phyloP scores from a whole-genome alignment of 2,113 vertebrate genomes.

The Reinhardtius hippoglossoides region DNA sequence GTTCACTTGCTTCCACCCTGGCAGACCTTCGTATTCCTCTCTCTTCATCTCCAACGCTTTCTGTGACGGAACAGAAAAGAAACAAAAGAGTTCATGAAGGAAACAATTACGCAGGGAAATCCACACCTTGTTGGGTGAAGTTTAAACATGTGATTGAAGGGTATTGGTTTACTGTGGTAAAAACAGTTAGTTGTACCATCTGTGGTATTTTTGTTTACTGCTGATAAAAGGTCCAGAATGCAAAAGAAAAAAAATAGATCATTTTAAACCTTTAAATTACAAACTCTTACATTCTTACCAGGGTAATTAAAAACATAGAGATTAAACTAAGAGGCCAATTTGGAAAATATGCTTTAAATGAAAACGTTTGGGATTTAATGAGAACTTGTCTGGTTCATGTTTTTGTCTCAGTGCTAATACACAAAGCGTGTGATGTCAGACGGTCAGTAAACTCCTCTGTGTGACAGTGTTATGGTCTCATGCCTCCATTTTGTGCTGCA shows the following conservation, averaged over 20 bases:
- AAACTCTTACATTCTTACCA: background rate
- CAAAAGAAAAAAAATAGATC: too few species aligned
- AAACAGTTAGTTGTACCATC: too few species aligned
- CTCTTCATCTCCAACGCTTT: slow-evolving; percentile 91
- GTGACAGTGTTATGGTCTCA: background rate
- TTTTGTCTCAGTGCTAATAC: too few species aligned
- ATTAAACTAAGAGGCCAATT: background rate
- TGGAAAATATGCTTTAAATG: too few species aligned
- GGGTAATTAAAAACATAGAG: background rate
- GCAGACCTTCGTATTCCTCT: slow-evolving; percentile 90
- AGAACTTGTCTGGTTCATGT: too few species aligned
- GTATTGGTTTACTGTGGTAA: too few species aligned
- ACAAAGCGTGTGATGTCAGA: background rate
- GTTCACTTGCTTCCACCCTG: slow-evolving; percentile 97
- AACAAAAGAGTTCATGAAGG: background rate
- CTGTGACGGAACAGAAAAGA: slow-evolving; percentile 73
- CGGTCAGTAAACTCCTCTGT: background rate
- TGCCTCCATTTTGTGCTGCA: slow-evolving; percentile 45
- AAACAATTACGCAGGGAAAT: too few species aligned
- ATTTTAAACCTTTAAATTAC: background rate
- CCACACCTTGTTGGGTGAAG: background rate
- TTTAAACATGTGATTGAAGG: background rate
- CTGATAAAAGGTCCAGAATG: too few species aligned
- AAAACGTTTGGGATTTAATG: too few species aligned
- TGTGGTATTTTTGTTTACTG: too few species aligned